Evolutionary conservation across 1,140 invertebrate genomes (phyloP), one percentile per base, ranked within the genome.

Genomic region (Agrypnia vestita): DNA sequence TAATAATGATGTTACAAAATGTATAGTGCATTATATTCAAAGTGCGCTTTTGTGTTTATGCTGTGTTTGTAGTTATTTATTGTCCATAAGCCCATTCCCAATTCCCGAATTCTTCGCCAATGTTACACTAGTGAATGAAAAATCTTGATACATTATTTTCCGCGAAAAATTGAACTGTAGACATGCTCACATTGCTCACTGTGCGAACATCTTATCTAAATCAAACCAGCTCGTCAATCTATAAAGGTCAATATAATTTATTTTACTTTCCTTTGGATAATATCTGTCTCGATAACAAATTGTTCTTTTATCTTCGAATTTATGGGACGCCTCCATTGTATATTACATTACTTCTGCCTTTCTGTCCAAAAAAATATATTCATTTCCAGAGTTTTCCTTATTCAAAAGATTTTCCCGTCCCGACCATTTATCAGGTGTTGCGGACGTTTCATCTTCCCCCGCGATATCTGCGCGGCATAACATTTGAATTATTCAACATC

Each of bases 291-390:
- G 12, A 13, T 64, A 64, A 64, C 61, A 64, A 64, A 64, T 64
- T 64, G 25, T 35, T 64, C 10, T 46, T 64, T 64, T 64, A 64
- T 64, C 61, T 64, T 43, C 61, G 4, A 46, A 15, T 64, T n/a
- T 12, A 35, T n/a, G 12, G 43, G 43, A 9, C 61, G n/a, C 43
- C 4, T 64, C 35, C 12, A 10, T 56, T 56, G 17, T 56, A 3
- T 17, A 15, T 56, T 56, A 35, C n/a, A 7, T 3, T 17, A 56
- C 0, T 13, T 56, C 19, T 15, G 0, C n/a, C 8, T 64, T 64
- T 15, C 15, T 4, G 35, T 64, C 13, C 19, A 35, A 15, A 64
- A 62, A 64, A 64, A n/a, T 64, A 35, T 43, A n/a, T 43, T 17
- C 61, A 43, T 43, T n/a, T 43, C 61, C 61, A 25, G 4, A 1